phyloP scores from a whole-genome alignment of 2,113 vertebrate species.

The Solenodon paradoxus region DNA sequence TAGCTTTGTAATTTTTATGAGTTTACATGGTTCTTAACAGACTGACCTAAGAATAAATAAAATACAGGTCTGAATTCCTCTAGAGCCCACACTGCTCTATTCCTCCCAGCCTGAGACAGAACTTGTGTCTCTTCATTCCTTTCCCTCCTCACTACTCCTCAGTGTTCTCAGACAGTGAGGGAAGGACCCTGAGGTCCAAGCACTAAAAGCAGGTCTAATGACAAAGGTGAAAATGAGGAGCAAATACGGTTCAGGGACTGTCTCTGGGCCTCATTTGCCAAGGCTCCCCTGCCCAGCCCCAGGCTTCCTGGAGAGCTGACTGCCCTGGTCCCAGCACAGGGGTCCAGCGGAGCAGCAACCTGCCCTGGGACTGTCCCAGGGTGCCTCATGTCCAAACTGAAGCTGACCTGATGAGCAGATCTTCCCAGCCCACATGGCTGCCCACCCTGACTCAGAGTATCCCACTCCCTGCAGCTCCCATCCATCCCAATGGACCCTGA shows the following conservation, averaged over 20 bases:
- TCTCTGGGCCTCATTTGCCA: neutral
- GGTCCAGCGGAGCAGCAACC: neutral
- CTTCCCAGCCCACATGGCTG: rapidly evolving
- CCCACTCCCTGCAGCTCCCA: neutral
- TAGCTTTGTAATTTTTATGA: too few species aligned
- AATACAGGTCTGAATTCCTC: neutral
- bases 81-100: neutral
- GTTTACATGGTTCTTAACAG: too few species aligned
- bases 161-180: neutral
- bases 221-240: neutral
- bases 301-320: too few species aligned
- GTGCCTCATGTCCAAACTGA: neutral
- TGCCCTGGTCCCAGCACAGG: too few species aligned
- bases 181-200: neutral
- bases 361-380: neutral
- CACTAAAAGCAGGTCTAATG: neutral
- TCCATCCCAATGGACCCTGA: neutral
- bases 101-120: neutral
- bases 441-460: neutral
- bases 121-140: neutral
- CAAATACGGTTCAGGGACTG: neutral
- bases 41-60: too few species aligned
- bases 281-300: rapidly evolving
- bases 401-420: neutral
- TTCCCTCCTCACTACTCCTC: neutral